A percentile compares a stretch with the other conserved stretches of the same genome.
Conservation (phyloP, 2,113 vertebrate genomes). For the Pomatorhinus ruficollis region DNA sequence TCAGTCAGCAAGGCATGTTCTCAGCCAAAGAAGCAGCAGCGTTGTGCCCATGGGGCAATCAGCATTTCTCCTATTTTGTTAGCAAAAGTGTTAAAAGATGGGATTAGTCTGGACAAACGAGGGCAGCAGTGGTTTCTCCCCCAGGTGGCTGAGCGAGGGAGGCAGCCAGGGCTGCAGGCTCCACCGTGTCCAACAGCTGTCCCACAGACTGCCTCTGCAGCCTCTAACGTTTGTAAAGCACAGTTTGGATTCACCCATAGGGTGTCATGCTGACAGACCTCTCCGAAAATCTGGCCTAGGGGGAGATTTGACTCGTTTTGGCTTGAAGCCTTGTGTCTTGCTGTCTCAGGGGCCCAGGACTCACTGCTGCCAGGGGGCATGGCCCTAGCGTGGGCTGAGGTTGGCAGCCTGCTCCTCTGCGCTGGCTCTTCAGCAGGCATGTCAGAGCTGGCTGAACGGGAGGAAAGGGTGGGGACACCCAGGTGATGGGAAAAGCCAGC, state of each 20-base stretch:
- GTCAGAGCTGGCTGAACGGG: background rate
- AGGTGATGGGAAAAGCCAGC: background rate
- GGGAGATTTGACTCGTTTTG: fast-evolving
- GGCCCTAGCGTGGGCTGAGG: background rate
- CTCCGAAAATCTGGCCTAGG: background rate
- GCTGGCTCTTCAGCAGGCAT: background rate
- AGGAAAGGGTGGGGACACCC: background rate
- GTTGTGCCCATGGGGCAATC: fast-evolving
- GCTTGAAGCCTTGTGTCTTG: background rate
- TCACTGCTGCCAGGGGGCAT: fast-evolving
- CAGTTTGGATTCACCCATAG: background rate
- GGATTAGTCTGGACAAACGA: background rate
- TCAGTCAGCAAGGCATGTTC: background rate
- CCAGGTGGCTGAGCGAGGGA: fast-evolving
- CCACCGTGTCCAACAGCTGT: background rate
- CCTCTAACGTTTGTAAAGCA: background rate
- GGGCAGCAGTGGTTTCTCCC: background rate
- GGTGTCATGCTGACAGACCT: background rate
- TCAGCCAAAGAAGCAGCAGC: fast-evolving
- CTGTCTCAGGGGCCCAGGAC: background rate
- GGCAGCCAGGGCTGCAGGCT: background rate
- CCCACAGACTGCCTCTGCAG: fast-evolving
- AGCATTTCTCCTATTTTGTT: background rate
- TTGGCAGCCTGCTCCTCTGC: background rate
- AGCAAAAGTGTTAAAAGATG: background rate